These are phyloP conservation scores for Thamnophis elegans DNA, from an alignment of 2,797 vertebrate genomes.

Conservation along the genomic window DNA sequence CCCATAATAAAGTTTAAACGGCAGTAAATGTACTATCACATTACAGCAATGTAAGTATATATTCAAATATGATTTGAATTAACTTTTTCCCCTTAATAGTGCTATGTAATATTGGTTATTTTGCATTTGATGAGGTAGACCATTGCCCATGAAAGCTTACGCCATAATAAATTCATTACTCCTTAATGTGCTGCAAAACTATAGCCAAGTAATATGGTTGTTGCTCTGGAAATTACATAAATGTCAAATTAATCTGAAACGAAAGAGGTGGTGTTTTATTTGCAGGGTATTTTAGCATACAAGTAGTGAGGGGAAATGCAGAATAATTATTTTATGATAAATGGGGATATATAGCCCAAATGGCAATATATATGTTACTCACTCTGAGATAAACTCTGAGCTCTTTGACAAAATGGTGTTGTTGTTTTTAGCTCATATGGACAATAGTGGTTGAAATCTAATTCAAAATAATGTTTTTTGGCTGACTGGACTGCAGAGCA, in stretches of 20 bases:
- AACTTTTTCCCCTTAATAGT: neutral
- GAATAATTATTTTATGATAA: neutral
- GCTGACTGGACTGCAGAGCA: neutral
- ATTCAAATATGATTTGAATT: neutral
- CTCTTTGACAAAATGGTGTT: neutral
- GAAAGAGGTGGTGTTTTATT: neutral
- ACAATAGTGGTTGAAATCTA: neutral
- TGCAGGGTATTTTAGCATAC: neutral
- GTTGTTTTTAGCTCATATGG: rapidly evolving
- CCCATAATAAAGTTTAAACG: neutral
- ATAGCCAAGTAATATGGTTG: neutral
- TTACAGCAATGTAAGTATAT: neutral
- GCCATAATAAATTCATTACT: neutral
- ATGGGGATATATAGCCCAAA: neutral
- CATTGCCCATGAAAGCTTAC: neutral
- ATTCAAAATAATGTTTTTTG: neutral
- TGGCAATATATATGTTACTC: neutral
- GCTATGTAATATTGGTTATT: neutral
- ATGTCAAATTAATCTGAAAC: neutral
- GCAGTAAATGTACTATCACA: neutral
- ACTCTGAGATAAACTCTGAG: rapidly evolving
- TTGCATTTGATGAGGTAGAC: neutral
- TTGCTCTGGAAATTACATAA: neutral
- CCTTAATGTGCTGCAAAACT: neutral
- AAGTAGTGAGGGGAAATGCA: neutral